These are phyloP conservation scores for Neodon shergylaensis DNA, from an alignment of 2,113 vertebrate genomes.

Conservation along the genomic window DNA sequence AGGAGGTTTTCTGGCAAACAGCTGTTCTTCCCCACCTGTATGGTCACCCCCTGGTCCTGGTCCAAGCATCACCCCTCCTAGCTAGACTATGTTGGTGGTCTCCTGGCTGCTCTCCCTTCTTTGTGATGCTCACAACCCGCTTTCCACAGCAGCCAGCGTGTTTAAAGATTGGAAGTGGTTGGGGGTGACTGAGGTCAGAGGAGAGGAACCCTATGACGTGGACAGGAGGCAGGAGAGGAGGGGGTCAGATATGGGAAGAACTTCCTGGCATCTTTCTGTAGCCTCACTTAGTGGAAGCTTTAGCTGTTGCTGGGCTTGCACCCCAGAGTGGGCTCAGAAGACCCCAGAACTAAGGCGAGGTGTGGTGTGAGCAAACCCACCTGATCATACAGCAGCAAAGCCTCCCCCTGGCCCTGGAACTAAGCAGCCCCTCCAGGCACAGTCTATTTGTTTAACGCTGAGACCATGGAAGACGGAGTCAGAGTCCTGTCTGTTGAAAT, in stretches of 20 bases:
- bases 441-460: not conserved
- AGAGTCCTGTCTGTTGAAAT: conserved; percentile 47
- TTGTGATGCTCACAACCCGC: fast-evolving
- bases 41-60: not conserved
- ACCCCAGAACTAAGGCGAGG: not conserved
- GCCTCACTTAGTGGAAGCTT: not conserved
- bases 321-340: not conserved
- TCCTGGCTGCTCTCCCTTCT: not conserved
- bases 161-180: not conserved
- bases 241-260: not conserved
- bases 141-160: not conserved
- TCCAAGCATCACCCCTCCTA: not conserved
- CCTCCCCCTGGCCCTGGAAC: not conserved
- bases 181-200: not conserved
- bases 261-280: not conserved
- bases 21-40: not conserved
- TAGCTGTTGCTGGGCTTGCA: not conserved
- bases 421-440: not conserved
- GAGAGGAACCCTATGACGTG: not conserved
- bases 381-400: not conserved
- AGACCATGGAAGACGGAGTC: not conserved
- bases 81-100: not conserved
- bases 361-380: not conserved
- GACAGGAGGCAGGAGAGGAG: not conserved
- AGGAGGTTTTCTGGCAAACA: not conserved